phyloP scores from a whole-genome alignment of 2,113 vertebrate species.

The Potamarius usumacintae region DNA sequence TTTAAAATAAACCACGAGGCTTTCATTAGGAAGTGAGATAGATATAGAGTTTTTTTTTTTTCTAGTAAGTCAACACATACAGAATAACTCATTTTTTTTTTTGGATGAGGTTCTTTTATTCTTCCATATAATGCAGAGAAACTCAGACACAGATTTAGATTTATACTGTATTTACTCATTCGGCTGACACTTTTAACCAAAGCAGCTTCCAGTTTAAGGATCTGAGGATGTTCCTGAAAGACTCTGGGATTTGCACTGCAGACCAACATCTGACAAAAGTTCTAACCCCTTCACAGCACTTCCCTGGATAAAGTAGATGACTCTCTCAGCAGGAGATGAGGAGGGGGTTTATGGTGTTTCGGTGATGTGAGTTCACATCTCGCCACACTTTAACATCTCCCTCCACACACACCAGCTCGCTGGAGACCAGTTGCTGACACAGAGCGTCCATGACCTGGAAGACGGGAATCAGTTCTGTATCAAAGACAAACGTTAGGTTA shows the following conservation, averaged over 20 bases:
- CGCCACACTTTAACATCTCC: constrained; percentile 28
- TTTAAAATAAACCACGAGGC: background rate
- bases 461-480: constrained; percentile 56
- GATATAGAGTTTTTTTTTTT: no score
- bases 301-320: background rate
- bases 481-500: background rate
- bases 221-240: background rate
- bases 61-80: background rate
- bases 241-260: background rate
- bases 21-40: background rate
- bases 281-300: background rate
- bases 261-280: background rate
- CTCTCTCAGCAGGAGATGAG: constrained; percentile 67
- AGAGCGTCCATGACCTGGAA: constrained; percentile 65
- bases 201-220: background rate
- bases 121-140: background rate
- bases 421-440: constrained; percentile 58
- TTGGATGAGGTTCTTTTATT: background rate
- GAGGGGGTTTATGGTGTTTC: constrained; percentile 54
- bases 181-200: background rate
- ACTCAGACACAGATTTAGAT: background rate
- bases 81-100: background rate
- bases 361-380: constrained; percentile 48
- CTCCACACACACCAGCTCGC: constrained; percentile 52
- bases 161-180: background rate